phyloP scores from a whole-genome alignment of 2,888 invertebrate species.

The Stenodema calcarata region DNA sequence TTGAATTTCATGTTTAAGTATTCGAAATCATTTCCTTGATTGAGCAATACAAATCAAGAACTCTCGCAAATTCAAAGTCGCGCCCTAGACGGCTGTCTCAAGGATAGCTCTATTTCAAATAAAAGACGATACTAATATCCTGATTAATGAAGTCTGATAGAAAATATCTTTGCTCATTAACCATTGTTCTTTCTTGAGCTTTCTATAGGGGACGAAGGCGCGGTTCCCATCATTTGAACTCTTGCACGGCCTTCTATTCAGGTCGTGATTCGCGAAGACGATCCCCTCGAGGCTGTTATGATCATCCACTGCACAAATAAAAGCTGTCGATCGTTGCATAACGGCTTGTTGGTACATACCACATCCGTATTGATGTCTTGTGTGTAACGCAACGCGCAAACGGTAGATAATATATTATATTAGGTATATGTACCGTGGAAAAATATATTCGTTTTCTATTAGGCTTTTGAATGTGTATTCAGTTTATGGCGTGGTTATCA shows the following conservation, averaged over 20 bases:
- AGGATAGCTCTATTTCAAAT: no score
- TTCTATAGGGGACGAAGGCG: neutral
- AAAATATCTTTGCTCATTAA: neutral
- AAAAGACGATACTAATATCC: neutral
- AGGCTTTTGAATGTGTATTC: no score
- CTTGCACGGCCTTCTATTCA: neutral
- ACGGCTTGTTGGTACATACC: neutral
- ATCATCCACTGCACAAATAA: neutral
- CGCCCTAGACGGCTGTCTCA: no score
- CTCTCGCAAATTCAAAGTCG: no score
- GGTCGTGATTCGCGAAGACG: neutral
- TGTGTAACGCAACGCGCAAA: no score
- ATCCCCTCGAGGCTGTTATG: neutral
- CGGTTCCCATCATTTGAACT: neutral
- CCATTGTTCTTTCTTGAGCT: neutral
- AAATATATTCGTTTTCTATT: no score
- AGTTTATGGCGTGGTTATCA: no score
- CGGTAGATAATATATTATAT: no score
- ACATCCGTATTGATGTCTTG: neutral
- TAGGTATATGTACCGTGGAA: no score
- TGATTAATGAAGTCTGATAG: neutral
- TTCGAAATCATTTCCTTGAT: no score
- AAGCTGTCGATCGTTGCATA: neutral
- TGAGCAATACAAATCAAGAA: no score
- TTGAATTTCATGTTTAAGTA: no score